A percentile compares a stretch with the other conserved stretches of the same genome.
These are phyloP conservation scores for Troides aeacus DNA, from an alignment of 2,888 invertebrate genomes.

Conservation along the genomic window DNA sequence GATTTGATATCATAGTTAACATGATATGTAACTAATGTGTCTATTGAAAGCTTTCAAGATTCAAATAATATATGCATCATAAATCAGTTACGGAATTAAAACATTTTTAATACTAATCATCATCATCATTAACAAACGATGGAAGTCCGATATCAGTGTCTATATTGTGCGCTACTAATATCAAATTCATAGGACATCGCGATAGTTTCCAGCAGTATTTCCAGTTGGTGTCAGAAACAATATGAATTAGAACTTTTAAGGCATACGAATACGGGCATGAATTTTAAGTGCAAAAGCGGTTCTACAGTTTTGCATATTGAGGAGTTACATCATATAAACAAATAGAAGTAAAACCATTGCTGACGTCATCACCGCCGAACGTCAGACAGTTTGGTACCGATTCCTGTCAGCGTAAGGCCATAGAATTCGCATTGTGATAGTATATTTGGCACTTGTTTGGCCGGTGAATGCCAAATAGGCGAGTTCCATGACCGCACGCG, in stretches of 20 bases:
- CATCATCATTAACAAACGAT: too few species aligned
- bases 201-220: neutral
- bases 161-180: neutral
- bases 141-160: too few species aligned
- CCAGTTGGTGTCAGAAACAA: conserved; percentile 21
- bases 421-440: conserved; percentile 71
- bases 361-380: conserved; percentile 62
- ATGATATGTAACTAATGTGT: too few species aligned
- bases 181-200: conserved; percentile 9
- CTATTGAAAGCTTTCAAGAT: too few species aligned
- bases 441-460: conserved; percentile 70
- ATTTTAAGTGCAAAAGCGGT: conserved; percentile 17
- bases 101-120: too few species aligned
- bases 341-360: conserved; percentile 24
- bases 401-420: conserved; percentile 51
- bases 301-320: conserved; percentile 28
- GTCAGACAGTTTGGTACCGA: conserved; percentile 72
- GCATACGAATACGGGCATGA: conserved; percentile 13
- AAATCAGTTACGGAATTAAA: too few species aligned
- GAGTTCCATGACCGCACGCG: conserved; percentile 67
- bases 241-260: conserved; percentile 26
- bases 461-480: conserved; percentile 72
- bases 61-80: too few species aligned
- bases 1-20: too few species aligned
- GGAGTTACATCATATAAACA: conserved; percentile 32